A percentile compares a stretch with the other conserved stretches of the same genome.
phyloP scores from a whole-genome alignment of 2,888 invertebrate species.

The Laothoe populi region DNA sequence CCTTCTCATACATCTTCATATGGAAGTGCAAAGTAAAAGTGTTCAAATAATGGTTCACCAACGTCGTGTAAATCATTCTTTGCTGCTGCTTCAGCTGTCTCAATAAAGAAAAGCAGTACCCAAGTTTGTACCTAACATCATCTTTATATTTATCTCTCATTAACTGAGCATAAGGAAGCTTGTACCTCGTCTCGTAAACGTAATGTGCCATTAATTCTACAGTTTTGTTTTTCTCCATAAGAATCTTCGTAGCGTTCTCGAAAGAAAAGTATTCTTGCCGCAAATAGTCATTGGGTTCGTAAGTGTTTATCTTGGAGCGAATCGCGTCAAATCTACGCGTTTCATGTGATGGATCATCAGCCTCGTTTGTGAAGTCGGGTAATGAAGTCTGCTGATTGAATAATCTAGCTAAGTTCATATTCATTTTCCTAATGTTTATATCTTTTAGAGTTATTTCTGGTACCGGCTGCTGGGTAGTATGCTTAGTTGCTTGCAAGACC shows the following conservation, averaged over 20 bases:
- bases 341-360: constrained; percentile 39
- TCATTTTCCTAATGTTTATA: constrained; percentile 32
- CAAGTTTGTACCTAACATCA: constrained; percentile 46
- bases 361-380: constrained; percentile 40
- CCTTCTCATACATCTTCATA: constrained; percentile 50
- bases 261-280: constrained; percentile 24
- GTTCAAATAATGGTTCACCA: constrained; percentile 14
- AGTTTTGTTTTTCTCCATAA: constrained; percentile 33
- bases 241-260: neutral
- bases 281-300: neutral
- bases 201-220: constrained; percentile 52
- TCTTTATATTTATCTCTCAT: constrained; percentile 49
- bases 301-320: neutral
- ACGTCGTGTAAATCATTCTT: constrained; percentile 37
- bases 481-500: neutral
- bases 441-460: constrained; percentile 30
- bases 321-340: constrained; percentile 43
- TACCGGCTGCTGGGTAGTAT: constrained; percentile 8
- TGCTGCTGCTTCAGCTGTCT: constrained; percentile 47
- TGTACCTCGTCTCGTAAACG: constrained; percentile 51
- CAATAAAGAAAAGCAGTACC: constrained; percentile 49
- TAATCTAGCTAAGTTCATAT: constrained; percentile 35
- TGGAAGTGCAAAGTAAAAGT: constrained; percentile 34
- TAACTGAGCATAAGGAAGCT: constrained; percentile 45
- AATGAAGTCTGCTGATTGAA: constrained; percentile 32